Evolutionary conservation across 2,797 vertebrate species (phyloP).

Genomic region (Vultur gryphus): DNA sequence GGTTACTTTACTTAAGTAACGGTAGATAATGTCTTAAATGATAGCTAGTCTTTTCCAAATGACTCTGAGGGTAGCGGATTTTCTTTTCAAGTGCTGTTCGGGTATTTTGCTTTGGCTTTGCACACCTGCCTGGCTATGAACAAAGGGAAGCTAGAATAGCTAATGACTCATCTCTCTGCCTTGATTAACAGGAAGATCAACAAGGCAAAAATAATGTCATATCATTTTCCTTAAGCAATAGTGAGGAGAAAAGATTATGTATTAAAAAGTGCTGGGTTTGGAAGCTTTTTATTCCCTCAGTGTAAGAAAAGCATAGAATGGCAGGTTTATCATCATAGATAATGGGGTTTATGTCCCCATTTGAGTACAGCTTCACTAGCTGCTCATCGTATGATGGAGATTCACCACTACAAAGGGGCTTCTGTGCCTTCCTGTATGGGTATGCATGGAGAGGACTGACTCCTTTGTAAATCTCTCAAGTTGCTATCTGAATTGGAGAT

Average conservation of each 20-base stretch:
- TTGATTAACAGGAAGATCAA: background rate
- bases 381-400: background rate
- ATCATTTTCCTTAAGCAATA: background rate
- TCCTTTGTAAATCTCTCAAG: background rate
- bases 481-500: background rate
- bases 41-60: background rate
- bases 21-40: background rate
- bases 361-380: background rate
- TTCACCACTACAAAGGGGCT: background rate
- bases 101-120: background rate
- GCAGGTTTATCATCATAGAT: background rate
- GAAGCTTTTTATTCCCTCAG: background rate
- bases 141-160: background rate
- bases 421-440: background rate
- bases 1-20: background rate
- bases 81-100: background rate
- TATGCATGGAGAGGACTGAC: background rate
- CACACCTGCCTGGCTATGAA: background rate
- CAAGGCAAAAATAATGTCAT: background rate
- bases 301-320: fast-evolving
- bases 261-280: background rate
- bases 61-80: background rate
- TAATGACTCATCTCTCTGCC: background rate
- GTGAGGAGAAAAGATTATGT: background rate
- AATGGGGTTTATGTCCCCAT: background rate